Conservation (phyloP, 2,797 vertebrate genomes). For the Nannoperca obscura region DNA sequence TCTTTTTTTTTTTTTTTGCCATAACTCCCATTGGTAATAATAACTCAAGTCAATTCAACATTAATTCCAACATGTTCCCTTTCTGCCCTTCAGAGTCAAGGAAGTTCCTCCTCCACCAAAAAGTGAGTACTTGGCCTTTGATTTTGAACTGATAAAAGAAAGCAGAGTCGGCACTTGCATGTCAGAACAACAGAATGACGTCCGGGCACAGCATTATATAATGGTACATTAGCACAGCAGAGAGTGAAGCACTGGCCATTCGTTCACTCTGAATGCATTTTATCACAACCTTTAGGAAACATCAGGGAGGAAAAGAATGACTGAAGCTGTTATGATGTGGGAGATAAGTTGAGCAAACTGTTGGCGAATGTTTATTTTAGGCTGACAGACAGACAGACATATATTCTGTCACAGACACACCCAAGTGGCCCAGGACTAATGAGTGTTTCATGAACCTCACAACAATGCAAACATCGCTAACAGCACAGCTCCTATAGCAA, state of each 20-base stretch:
- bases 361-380: conserved; percentile 14
- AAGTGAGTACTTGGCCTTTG: conserved; percentile 77
- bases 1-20: too few species aligned
- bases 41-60: not conserved
- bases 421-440: conserved; percentile 41
- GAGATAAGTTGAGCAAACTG: conserved; percentile 18
- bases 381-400: conserved; percentile 9
- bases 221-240: not conserved
- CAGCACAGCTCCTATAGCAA: conserved; percentile 50
- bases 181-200: not conserved
- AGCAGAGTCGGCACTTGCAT: not conserved
- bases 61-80: conserved; percentile 40
- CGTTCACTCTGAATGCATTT: not conserved
- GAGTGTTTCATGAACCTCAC: conserved; percentile 26
- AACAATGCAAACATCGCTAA: conserved; percentile 42
- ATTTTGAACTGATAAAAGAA: not conserved
- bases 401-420: conserved; percentile 26
- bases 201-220: not conserved
- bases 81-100: conserved; percentile 77
- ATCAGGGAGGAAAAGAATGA: not conserved
- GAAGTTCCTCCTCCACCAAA: conserved; percentile 83
- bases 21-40: too few species aligned
- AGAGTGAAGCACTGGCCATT: not conserved
- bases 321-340: not conserved
- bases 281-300: conserved; percentile 11